phyloP scores from a whole-genome alignment of 2,113 vertebrate genomes.

The Leptocoma aspasia region DNA sequence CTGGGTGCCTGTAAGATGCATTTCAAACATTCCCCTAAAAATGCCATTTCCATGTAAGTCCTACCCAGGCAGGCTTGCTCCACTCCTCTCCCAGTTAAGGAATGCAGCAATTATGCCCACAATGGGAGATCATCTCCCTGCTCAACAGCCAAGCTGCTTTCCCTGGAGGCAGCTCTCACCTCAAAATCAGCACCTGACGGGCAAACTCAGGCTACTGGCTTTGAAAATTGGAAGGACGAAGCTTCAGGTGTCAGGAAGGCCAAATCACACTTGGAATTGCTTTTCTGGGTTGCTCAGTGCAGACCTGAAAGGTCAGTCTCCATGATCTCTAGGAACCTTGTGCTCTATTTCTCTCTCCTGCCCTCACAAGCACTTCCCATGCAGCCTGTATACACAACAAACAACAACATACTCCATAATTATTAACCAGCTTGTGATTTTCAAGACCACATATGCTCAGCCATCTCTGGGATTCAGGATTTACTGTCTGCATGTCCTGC shows the following conservation, averaged over 20 bases:
- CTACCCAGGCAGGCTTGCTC: background rate
- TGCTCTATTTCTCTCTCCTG: background rate
- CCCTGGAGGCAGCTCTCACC: background rate
- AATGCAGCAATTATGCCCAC: conserved; percentile 44
- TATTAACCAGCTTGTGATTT: background rate
- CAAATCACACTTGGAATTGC: background rate
- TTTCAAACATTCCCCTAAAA: conserved; percentile 60
- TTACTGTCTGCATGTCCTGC: background rate
- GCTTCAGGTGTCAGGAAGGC: background rate
- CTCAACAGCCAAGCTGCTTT: background rate
- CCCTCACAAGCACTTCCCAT: background rate
- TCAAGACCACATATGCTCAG: background rate
- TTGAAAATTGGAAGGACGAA: background rate
- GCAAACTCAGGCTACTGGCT: background rate
- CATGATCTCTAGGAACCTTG: background rate
- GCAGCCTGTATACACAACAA: background rate
- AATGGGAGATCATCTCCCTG: background rate
- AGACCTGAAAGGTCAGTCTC: background rate
- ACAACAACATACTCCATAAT: background rate
- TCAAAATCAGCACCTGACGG: background rate
- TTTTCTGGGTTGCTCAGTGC: background rate
- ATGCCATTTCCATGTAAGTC: conserved; percentile 56
- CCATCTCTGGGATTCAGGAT: background rate
- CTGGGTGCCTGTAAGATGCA: conserved; percentile 19
- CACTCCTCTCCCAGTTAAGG: conserved; percentile 36